These are phyloP conservation scores for Petromus typicus DNA, from an alignment of 2,113 vertebrate species.

Conservation along the genomic window DNA sequence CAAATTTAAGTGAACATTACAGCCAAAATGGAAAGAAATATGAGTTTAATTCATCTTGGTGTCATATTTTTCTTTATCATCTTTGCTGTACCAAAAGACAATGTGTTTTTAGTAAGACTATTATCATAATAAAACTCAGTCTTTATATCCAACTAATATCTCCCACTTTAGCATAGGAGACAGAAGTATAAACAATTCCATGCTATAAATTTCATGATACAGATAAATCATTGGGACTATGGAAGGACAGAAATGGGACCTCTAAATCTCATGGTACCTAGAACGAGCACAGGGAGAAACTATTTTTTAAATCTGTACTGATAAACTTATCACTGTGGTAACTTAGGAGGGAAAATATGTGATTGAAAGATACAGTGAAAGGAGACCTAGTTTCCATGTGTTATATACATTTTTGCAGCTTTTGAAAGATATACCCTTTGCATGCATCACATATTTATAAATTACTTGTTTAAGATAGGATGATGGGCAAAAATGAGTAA, in stretches of 20 bases:
- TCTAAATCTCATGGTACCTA: neutral
- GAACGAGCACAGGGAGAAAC: neutral
- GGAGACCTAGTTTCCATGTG: neutral
- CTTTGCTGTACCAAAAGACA: neutral
- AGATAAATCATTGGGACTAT: neutral
- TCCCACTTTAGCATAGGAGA: neutral
- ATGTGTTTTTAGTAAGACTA: neutral
- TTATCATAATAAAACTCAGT: neutral
- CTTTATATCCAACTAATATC: neutral
- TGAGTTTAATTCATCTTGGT: slow-evolving; percentile 25
- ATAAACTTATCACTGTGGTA: neutral
- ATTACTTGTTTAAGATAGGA: slow-evolving; percentile 52
- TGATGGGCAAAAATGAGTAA: neutral
- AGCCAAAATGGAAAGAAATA: slow-evolving; percentile 9
- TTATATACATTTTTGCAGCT: neutral
- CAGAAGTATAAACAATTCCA: neutral
- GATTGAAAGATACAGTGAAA: neutral
- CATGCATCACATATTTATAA: neutral
- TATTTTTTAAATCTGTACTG: neutral
- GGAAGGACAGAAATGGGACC: neutral
- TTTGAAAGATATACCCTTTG: neutral
- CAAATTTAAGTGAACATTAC: neutral
- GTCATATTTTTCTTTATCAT: slow-evolving; percentile 59
- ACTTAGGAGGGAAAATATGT: neutral
- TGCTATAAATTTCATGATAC: neutral